A percentile compares a stretch with the other conserved stretches of the same genome.
These are phyloP conservation scores for Triops cancriformis DNA, from an alignment of 1,140 invertebrate genomes.

Conservation along the genomic window DNA sequence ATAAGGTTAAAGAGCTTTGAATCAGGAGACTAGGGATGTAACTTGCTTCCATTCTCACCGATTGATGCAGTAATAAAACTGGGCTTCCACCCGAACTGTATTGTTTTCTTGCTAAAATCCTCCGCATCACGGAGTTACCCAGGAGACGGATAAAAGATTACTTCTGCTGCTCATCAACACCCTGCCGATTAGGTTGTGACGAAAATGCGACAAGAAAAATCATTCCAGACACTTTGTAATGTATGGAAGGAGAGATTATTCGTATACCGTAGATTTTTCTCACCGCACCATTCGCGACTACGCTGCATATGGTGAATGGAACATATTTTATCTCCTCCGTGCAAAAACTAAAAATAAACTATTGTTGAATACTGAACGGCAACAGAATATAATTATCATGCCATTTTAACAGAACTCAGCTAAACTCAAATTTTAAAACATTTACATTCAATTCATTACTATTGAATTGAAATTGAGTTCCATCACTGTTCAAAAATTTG, in stretches of 20 bases:
- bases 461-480: too few species aligned
- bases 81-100: not conserved
- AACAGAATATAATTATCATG: too few species aligned
- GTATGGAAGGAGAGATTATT: too few species aligned
- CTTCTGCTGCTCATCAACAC: not conserved
- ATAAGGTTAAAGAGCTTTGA: conserved; percentile 1
- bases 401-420: too few species aligned
- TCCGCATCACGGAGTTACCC: not conserved
- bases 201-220: too few species aligned
- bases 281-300: not conserved
- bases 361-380: not conserved
- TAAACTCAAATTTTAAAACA: too few species aligned
- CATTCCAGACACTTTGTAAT: too few species aligned
- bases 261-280: not conserved
- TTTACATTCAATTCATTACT: too few species aligned
- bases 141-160: not conserved
- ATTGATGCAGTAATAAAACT: not conserved
- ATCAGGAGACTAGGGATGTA: not conserved
- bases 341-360: too few species aligned
- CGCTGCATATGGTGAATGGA: not conserved
- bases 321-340: too few species aligned
- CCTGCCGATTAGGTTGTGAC: not conserved
- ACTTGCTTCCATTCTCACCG: not conserved
- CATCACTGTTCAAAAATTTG: too few species aligned
- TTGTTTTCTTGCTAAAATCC: not conserved